These are phyloP conservation scores for Hassar affinis DNA, from an alignment of 2,113 vertebrate species.

Conservation along the genomic window DNA sequence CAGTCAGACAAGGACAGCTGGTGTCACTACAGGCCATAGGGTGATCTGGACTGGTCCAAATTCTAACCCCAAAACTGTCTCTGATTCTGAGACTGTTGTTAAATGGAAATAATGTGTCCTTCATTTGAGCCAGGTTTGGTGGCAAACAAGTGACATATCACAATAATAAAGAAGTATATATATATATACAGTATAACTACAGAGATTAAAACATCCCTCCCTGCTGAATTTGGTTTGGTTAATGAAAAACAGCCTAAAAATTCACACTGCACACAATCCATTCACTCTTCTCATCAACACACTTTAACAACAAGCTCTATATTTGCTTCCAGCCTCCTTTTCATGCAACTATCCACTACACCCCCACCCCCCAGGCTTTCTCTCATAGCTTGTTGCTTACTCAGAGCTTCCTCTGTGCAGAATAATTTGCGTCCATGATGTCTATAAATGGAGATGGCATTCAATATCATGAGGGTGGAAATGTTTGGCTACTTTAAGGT, in stretches of 20 bases:
- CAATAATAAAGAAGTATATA: background rate
- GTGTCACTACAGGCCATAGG: background rate
- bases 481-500: conserved; percentile 26
- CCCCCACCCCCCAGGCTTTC: background rate
- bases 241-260: background rate
- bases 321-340: background rate
- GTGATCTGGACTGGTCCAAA: conserved; percentile 6
- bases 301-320: background rate
- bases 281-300: background rate
- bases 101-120: conserved; percentile 13
- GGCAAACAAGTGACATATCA: background rate
- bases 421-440: conserved; percentile 42
- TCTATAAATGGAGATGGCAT: conserved; percentile 67
- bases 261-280: background rate
- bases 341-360: background rate
- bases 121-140: background rate
- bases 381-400: conserved; percentile 43
- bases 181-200: background rate
- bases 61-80: background rate
- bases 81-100: background rate
- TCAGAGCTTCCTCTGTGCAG: conserved; percentile 40
- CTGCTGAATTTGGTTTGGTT: background rate
- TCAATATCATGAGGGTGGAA: conserved; percentile 44
- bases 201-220: background rate
- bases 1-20: conserved; percentile 21